Evolutionary conservation across 1,140 invertebrate species (phyloP).

Genomic region (Drosophila pectinifera): DNA sequence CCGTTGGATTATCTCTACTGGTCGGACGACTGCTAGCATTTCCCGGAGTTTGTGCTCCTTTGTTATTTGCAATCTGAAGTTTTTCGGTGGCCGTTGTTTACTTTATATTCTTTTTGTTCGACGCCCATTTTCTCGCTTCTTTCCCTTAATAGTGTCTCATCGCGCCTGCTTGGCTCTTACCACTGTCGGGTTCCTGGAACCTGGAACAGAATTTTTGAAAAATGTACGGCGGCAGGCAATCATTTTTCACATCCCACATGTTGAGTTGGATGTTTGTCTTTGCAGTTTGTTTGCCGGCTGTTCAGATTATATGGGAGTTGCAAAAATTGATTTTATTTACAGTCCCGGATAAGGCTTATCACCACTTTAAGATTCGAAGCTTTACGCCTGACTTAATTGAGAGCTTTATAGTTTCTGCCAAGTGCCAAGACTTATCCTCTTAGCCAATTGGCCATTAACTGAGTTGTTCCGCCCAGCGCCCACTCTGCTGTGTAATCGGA

Average conservation of each 20-base stretch:
- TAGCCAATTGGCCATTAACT: constrained; percentile 23
- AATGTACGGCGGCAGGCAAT: constrained; percentile 12
- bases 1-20: constrained; percentile 10
- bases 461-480: constrained; percentile 11
- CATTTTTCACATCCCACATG: constrained; percentile 37
- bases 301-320: constrained; percentile 25
- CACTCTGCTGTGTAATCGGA: constrained; percentile 15
- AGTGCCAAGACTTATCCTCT: constrained; percentile 13
- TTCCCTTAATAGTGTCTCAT: constrained; percentile 1
- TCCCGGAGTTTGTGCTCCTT: constrained; percentile 11
- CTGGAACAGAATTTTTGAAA: constrained; percentile 40
- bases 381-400: background rate
- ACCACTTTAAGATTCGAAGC: too few relatives aligned
- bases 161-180: constrained; percentile 10
- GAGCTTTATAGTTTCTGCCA: background rate
- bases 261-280: constrained; percentile 29
- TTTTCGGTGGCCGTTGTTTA: constrained; percentile 29
- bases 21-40: constrained; percentile 10
- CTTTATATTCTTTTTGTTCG: constrained; percentile 27
- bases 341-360: background rate
- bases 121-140: constrained; percentile 2
- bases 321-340: constrained; percentile 34
- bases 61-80: constrained; percentile 45
- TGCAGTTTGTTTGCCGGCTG: constrained; percentile 20
- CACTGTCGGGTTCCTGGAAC: too few relatives aligned